phyloP scores from a whole-genome alignment of 2,797 vertebrate species.

The Pelodytes ibericus region DNA sequence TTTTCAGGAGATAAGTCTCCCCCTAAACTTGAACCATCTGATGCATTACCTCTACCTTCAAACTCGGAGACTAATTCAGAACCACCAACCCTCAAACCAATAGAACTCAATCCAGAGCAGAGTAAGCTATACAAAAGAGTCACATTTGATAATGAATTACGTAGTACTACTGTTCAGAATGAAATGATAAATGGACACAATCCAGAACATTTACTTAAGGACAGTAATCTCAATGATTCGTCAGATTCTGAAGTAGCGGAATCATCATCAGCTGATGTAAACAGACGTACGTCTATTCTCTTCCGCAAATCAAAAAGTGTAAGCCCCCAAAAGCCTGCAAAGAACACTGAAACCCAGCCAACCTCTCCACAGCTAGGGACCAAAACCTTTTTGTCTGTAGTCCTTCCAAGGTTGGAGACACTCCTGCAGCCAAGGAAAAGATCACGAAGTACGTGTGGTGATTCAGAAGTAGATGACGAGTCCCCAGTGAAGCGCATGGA shows the following conservation, averaged over 20 bases:
- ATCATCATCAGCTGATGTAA: constrained; percentile 83
- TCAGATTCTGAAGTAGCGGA: constrained; percentile 86
- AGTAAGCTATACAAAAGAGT: constrained; percentile 78
- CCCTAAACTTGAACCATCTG: constrained; percentile 95
- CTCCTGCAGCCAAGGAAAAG: constrained; percentile 96
- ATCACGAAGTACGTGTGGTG: constrained; percentile 83
- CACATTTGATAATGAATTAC: constrained; percentile 81
- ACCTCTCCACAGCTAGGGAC: constrained; percentile 85
- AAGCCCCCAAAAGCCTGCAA: constrained; percentile 82
- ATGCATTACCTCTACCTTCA: constrained; percentile 89
- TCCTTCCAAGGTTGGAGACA: constrained; percentile 96
- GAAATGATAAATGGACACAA: constrained; percentile 80
- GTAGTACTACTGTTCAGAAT: constrained; percentile 80
- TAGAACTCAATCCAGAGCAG: constrained; percentile 85
- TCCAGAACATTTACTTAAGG: constrained; percentile 77
- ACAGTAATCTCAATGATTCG: constrained; percentile 84
- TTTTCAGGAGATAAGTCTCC: constrained; percentile 96
- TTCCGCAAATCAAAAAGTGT: constrained; percentile 92
- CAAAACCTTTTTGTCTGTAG: constrained; percentile 97
- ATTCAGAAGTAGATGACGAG: constrained; percentile 82
- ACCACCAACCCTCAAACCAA: constrained; percentile 94
- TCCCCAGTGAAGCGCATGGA: constrained; percentile 87
- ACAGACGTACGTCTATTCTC: constrained; percentile 89
- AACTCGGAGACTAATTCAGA: constrained; percentile 88
- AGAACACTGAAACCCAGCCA: constrained; percentile 75